Base-by-base conservation (phyloP, 1,140 invertebrate species). In the Diachasmimorpha longicaudata region DNA sequence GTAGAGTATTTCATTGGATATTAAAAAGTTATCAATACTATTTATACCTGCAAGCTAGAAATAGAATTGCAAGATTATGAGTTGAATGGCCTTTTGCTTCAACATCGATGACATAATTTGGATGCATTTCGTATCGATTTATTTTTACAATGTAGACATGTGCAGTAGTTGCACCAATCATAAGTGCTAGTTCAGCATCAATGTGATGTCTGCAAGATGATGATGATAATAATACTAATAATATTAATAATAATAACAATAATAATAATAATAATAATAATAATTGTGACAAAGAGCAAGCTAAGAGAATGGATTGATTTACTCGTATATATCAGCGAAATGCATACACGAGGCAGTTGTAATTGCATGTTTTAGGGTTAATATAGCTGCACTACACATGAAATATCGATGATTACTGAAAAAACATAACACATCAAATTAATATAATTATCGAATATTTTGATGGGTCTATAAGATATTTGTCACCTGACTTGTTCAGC, bases 331-430 rank as follows among this genome's bases (percentile, higher is more conserved):
- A 55, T 78, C 44, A 10, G 82, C 82, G 21, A 67, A 74, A 37
- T 80, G 79, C 19, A 83, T 74, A 46, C 82, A 83, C 9, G 80
- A 75, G 4, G 79, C 82, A 1, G 79, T 76, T 11, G 82, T 81
- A 72, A 81, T 70, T 16, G 78, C 79, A 42, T 76, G 75, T 63
- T 46, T 77, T 0, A 67, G 31, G 10, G 52, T 78, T 42, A 83
- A 42, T 44, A 81, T 70, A 16, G 74, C 71, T 58, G 78, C 82
- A 25, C 78, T 81, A 76, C 80, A 81, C 78, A 81, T 80, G 66
- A 78, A 83, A 52, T 81, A 81, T 44, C 80, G 75, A 13, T 52
- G 74, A 39, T 76, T 77, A 66, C 82, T 83, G 52, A 21, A 74
- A 67, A 70, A 58, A 9, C 75, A 63, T n/a, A 67, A 42, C 37